A percentile compares a stretch with the other conserved stretches of the same genome.
Evolutionary conservation across 2,113 vertebrate species (phyloP).

Genomic region (Salvelinus alpinus): DNA sequence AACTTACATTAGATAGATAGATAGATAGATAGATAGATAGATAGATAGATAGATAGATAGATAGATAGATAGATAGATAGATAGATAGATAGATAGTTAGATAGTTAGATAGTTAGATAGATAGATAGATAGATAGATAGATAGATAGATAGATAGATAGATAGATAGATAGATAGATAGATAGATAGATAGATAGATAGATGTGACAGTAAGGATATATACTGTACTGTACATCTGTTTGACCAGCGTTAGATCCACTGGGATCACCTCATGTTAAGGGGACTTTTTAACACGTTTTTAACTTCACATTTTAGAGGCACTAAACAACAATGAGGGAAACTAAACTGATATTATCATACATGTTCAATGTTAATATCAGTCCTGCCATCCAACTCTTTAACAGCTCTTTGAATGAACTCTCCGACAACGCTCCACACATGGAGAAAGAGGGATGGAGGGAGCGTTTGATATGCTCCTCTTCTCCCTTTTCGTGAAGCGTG

Average conservation of each 20-base stretch:
- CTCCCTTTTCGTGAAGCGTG: background rate
- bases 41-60: too few relatives aligned
- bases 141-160: too few relatives aligned
- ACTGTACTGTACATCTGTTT: conserved; percentile 31
- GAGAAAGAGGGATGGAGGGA: background rate
- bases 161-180: too few relatives aligned
- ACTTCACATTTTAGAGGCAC: background rate
- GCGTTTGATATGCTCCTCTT: background rate
- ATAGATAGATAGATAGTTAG: too few relatives aligned
- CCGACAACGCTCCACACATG: background rate
- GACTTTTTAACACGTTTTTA: background rate
- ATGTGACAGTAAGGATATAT: background rate
- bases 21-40: too few relatives aligned
- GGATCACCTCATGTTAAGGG: background rate
- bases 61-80: too few relatives aligned
- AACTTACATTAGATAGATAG: conserved; percentile 12
- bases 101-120: too few relatives aligned
- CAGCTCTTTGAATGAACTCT: conserved; percentile 38
- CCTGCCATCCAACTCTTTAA: too few relatives aligned
- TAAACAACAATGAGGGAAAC: background rate
- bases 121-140: too few relatives aligned
- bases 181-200: conserved; percentile 14
- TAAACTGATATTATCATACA: conserved; percentile 28
- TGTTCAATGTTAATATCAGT: too few relatives aligned
- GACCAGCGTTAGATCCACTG: background rate